Evolutionary conservation across 2,797 vertebrate species (phyloP), one percentile per base, ranked within the genome.

Genomic region (Melanotaenia trifasciata): DNA sequence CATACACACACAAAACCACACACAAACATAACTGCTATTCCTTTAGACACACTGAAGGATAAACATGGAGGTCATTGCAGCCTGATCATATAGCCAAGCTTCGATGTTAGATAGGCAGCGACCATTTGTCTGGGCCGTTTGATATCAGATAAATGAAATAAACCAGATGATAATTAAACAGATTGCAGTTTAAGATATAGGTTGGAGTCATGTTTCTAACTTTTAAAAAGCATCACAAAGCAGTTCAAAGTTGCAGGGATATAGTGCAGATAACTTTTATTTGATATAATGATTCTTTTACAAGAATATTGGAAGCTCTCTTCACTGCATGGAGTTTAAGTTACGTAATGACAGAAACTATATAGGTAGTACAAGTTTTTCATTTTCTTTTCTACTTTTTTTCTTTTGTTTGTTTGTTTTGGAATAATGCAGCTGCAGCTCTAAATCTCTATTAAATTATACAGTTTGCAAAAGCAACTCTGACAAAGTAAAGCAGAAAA

Each of bases 41-140:
- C 56, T 71, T 59, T 47, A 58, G 45, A 58, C 53, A 81, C 61
- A 78, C 3, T 54, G 35, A 72, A 56, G 56, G 58, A 74, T 80
- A 67, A 81, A 84, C 60, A 74, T 32, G n/a, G 53, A 78, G 14
- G 60, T 67, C 54, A 60, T 26, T 53, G 50, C 74, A 64, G 38
- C 36, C 71, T 4, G 2, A 35, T 59, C n/a, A 69, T 45, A 8
- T 38, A 28, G 70, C 56, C 64, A 35, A 66, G 59, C 59, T 50
- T 58, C n/a, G 35, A 63, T 60, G 8, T 74, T 51, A 36, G 32
- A 58, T 35, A 22, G 47, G 58, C n/a, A 20, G 35, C 43, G 22
- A 61, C 0, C 20, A 16, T 22, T 70, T 61, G 13, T 51, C 32
- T 58, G n/a, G 22, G 47, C 24, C n/a, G 33, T 36, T 64, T 43